Conservation (phyloP, 2,113 vertebrate genomes). For the Vidua macroura region DNA sequence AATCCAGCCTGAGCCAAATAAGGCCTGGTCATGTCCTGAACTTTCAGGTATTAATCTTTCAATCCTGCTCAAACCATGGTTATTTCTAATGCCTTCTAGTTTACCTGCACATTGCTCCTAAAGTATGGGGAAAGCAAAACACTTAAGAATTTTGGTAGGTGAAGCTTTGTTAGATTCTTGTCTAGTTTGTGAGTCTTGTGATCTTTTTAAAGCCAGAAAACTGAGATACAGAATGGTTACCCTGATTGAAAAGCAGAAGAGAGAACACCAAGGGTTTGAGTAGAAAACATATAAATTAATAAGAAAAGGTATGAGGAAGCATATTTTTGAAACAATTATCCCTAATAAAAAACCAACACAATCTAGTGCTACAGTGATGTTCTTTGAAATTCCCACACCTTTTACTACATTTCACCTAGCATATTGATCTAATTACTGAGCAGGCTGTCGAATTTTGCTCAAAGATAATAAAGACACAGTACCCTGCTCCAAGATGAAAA, state of each 20-base stretch:
- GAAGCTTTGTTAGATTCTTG: background rate
- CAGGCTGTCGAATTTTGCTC: background rate
- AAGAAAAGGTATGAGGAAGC: background rate
- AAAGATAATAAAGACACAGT: background rate
- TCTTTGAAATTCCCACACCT: background rate
- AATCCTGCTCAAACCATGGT: background rate
- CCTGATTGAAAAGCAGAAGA: background rate
- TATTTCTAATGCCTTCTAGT: background rate
- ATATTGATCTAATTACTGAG: background rate
- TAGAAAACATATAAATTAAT: background rate
- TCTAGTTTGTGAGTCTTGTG: background rate
- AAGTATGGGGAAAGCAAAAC: background rate
- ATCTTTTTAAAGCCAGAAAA: background rate
- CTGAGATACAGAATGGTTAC: background rate
- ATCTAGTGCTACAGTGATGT: background rate
- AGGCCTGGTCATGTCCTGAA: background rate
- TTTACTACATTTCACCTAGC: background rate
- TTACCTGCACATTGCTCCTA: background rate
- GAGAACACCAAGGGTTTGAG: background rate
- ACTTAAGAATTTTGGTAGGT: background rate
- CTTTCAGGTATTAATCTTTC: background rate
- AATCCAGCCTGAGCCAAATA: background rate
- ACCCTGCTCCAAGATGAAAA: background rate
- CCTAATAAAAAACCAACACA: background rate
- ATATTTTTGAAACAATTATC: background rate